Percentiles rank a stretch among this genome's conserved stretches.
Conservation (phyloP, 2,113 vertebrate species). For the Alectura lathami region DNA sequence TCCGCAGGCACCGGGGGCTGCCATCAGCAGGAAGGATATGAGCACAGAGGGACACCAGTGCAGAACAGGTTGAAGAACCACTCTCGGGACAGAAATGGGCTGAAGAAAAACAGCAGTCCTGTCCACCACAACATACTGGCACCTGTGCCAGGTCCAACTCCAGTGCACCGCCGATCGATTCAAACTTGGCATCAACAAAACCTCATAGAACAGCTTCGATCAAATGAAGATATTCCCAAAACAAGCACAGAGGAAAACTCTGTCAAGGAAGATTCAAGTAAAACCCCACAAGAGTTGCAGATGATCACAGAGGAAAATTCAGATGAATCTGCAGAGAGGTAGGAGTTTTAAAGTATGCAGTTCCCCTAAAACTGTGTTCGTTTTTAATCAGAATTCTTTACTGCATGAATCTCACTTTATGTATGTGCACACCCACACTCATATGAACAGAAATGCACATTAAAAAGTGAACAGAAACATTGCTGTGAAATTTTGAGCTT, state of each 20-base stretch:
- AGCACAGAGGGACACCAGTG: constrained; percentile 86
- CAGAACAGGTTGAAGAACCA: constrained; percentile 91
- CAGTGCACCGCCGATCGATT: constrained; percentile 80
- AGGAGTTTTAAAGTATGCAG: constrained; percentile 65
- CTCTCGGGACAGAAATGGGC: constrained; percentile 87
- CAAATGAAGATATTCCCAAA: constrained; percentile 82
- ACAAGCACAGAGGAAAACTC: constrained; percentile 69
- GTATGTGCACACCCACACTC: constrained; percentile 1
- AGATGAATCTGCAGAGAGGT: constrained; percentile 88
- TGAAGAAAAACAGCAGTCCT: constrained; percentile 85
- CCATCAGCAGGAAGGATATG: constrained; percentile 93
- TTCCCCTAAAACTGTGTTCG: neutral
- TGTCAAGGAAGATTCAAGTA: constrained; percentile 77
- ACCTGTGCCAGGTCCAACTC: constrained; percentile 82
- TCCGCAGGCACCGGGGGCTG: constrained; percentile 86
- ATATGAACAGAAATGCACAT: neutral
- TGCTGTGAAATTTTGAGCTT: neutral
- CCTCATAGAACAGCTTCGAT: constrained; percentile 82
- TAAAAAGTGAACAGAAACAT: neutral
- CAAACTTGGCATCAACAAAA: constrained; percentile 87
- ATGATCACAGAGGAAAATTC: constrained; percentile 79
- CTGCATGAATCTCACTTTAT: neutral
- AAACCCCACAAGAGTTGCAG: constrained; percentile 78
- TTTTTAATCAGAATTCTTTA: constrained; percentile 3
- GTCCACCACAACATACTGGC: constrained; percentile 88